phyloP scores from a whole-genome alignment of 2,888 invertebrate species.

The Agonopterix alstromeriana region DNA sequence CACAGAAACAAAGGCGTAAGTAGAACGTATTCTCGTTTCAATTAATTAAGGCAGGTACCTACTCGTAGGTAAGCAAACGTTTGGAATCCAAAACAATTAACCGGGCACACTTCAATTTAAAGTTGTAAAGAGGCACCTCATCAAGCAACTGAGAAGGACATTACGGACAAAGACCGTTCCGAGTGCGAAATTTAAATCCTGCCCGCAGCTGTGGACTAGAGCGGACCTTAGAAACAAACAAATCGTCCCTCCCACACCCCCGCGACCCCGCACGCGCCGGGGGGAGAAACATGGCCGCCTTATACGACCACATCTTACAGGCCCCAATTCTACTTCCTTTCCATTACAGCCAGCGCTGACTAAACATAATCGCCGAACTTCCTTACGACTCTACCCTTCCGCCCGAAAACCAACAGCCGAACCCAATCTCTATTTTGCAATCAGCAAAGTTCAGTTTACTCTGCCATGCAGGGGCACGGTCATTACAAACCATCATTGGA shows the following conservation, averaged over 20 bases:
- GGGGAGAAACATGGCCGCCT: conserved; percentile 51
- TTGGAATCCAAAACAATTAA: conserved; percentile 28
- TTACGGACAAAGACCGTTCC: conserved; percentile 52
- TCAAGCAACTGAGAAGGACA: conserved; percentile 59
- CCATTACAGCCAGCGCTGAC: conserved; percentile 70
- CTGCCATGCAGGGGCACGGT: conserved; percentile 10
- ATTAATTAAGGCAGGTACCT: conserved; percentile 1
- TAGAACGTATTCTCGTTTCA: conserved; percentile 12
- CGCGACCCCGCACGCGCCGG: conserved; percentile 18
- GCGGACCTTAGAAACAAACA: conserved; percentile 72
- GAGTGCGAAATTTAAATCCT: conserved; percentile 65
- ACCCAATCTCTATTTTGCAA: conserved; percentile 29
- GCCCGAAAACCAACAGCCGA: conserved; percentile 57
- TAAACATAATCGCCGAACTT: conserved; percentile 76
- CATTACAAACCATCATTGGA: conserved; percentile 19
- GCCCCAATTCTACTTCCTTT: conserved; percentile 75
- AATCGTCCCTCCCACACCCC: conserved; percentile 43
- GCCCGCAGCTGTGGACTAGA: conserved; percentile 62
- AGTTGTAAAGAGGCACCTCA: conserved; percentile 64
- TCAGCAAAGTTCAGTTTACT: conserved; percentile 12
- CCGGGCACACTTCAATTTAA: conserved; percentile 59
- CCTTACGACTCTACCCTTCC: conserved; percentile 76
- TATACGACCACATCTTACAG: conserved; percentile 75
- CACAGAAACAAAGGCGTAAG: conserved; percentile 1
- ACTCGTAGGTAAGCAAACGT: conserved; percentile 13